phyloP scores from a whole-genome alignment of 2,888 invertebrate genomes.

The Nemotelus pantherinus region DNA sequence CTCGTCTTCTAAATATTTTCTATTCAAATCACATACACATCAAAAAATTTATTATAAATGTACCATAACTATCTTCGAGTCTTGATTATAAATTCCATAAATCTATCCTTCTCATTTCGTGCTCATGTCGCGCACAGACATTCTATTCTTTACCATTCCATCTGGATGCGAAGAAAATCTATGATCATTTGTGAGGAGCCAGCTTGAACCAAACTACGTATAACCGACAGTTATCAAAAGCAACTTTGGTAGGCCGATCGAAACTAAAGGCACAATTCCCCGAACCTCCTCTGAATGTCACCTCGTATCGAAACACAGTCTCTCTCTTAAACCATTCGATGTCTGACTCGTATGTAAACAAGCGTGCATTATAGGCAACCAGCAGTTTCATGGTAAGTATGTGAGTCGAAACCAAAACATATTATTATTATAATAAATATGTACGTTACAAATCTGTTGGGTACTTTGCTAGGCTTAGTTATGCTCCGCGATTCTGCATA shows the following conservation, averaged over 20 bases:
- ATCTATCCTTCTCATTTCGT: conserved; percentile 3
- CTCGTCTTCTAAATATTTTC: background rate
- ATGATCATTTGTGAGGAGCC: too few species aligned
- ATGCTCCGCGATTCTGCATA: background rate
- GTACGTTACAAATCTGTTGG: background rate
- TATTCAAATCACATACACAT: conserved; percentile 14
- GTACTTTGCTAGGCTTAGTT: background rate
- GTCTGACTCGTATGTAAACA: background rate
- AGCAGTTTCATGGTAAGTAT: background rate
- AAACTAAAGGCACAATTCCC: background rate
- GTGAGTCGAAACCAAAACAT: background rate
- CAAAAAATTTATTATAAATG: background rate
- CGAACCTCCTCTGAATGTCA: background rate
- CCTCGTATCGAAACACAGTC: too few species aligned
- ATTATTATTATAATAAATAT: background rate
- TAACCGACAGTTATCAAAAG: too few species aligned
- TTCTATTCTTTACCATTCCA: background rate
- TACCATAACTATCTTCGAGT: conserved; percentile 9
- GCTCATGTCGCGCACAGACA: background rate
- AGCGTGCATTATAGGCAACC: background rate
- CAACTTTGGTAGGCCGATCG: too few species aligned
- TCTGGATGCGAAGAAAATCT: too few species aligned
- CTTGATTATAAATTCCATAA: conserved; percentile 18
- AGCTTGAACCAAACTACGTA: too few species aligned
- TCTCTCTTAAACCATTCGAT: too few species aligned